Conservation (phyloP, 2,888 invertebrate genomes). For the Hylaea fasciaria region DNA sequence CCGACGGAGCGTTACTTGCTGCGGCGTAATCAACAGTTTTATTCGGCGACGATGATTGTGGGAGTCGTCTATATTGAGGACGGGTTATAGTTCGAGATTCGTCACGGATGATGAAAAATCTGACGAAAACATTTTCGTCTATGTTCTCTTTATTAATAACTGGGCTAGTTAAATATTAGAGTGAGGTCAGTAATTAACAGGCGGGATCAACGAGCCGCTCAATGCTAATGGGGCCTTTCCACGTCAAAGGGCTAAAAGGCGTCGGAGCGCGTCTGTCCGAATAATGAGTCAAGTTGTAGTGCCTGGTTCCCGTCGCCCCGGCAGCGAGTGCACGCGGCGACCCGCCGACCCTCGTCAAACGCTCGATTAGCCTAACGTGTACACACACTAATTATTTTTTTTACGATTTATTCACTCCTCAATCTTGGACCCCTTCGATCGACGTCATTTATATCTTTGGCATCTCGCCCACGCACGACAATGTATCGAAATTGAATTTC, state of each 20-base stretch:
- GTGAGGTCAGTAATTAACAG: constrained; percentile 80
- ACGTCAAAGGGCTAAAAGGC: constrained; percentile 83
- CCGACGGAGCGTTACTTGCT: constrained; percentile 72
- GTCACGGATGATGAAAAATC: constrained; percentile 70
- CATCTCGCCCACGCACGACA: constrained; percentile 63
- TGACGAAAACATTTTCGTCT: constrained; percentile 48
- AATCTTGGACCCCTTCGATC: constrained; percentile 55
- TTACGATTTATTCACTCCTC: constrained; percentile 60
- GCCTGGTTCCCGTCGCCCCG: constrained; percentile 55
- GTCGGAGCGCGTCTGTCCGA: constrained; percentile 80
- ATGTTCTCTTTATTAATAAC: constrained; percentile 39
- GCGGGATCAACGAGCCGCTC: constrained; percentile 80
- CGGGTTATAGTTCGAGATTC: constrained; percentile 66
- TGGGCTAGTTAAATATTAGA: constrained; percentile 64
- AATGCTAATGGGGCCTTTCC: constrained; percentile 81
- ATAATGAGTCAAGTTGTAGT: constrained; percentile 78
- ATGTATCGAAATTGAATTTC: constrained; percentile 66
- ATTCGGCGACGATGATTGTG: constrained; percentile 74
- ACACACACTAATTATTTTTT: constrained; percentile 75
- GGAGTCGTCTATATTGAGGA: constrained; percentile 60
- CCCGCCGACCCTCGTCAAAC: constrained; percentile 81
- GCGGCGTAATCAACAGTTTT: constrained; percentile 80
- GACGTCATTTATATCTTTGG: constrained; percentile 62
- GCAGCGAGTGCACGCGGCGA: constrained; percentile 63
- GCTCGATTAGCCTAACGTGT: constrained; percentile 79